Evolutionary conservation across 2,797 vertebrate species (phyloP), one percentile per base, ranked within the genome.

Genomic region (Orestias chungarensis): DNA sequence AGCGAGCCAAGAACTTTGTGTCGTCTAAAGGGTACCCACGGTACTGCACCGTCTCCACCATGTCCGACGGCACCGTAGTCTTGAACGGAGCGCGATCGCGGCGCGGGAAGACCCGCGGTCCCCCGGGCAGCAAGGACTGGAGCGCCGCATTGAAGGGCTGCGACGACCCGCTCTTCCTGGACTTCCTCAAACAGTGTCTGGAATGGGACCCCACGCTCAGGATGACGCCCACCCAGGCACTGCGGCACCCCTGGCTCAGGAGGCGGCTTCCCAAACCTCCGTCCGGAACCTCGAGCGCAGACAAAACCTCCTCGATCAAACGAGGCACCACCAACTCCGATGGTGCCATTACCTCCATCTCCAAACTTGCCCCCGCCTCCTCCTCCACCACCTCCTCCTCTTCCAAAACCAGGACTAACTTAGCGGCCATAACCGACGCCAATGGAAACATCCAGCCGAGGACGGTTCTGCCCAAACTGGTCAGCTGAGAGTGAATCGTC

Each of bases 371-470:
- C 95, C 94, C 96, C 35, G 91, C 96, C 91, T 96, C 97, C 91
- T 96, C 97, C 85, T 94, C 95, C 83, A 68, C 85, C 66, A 68
- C 78, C 3, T 79, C 96, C 73, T 95, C 96, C 91, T 95, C 97
- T 92, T 95, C 97, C 90, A 99, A 98, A 95, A 92, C 97, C 90
- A 97, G 97, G 93, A 98, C 97, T 96, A 99, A 98, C 93, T 89
- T 99, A 92, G 95, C 96, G 50, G 96, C 97, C 73, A 97, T 99
- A 91, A 98, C 98, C 0, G 98, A 99, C 77, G 97, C 98, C 93
- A 99, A 99, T 75, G 98, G 98, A 78, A 99, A 99, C 96, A 97
- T 99, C 93, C 98, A 99, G 92, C 96, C 97, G 72, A 94, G 97
- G 94, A 99, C 98, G 79, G 96, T 99, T 82, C 96, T 99, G 95